Percentiles rank a stretch among this genome's conserved stretches.
Conservation (phyloP, 2,888 invertebrate genomes). For the Cerastis rubricosa region DNA sequence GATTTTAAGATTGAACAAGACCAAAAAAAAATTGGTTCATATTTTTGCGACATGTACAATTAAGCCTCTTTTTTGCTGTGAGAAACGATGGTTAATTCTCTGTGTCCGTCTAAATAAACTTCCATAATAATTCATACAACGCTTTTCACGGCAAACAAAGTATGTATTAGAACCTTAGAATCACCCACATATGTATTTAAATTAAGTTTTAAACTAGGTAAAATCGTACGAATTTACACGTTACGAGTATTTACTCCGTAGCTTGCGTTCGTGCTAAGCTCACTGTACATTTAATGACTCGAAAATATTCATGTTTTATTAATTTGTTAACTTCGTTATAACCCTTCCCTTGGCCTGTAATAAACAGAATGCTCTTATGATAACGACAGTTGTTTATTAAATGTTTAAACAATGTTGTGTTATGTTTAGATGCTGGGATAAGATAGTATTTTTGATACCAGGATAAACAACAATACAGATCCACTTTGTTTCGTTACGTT, state of each 20-base stretch:
- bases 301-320: neutral
- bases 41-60: neutral
- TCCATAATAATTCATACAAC: neutral
- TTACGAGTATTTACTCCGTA: neutral
- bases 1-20: neutral
- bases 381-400: slow-evolving; percentile 32
- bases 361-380: slow-evolving; percentile 36
- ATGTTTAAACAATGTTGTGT: slow-evolving; percentile 3
- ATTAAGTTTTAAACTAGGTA: neutral
- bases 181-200: no score
- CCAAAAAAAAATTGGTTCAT: neutral
- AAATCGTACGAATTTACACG: neutral
- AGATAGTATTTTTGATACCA: neutral
- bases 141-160: neutral
- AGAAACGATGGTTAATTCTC: neutral
- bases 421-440: neutral
- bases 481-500: neutral
- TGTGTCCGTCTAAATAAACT: neutral
- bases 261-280: neutral
- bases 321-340: slow-evolving; percentile 3
- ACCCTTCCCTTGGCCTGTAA: slow-evolving; percentile 11
- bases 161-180: neutral
- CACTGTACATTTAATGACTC: neutral
- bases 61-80: neutral
- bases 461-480: neutral